Base-by-base conservation (phyloP, 2,797 vertebrate genomes). In the Myoxocephalus aenaeus region DNA sequence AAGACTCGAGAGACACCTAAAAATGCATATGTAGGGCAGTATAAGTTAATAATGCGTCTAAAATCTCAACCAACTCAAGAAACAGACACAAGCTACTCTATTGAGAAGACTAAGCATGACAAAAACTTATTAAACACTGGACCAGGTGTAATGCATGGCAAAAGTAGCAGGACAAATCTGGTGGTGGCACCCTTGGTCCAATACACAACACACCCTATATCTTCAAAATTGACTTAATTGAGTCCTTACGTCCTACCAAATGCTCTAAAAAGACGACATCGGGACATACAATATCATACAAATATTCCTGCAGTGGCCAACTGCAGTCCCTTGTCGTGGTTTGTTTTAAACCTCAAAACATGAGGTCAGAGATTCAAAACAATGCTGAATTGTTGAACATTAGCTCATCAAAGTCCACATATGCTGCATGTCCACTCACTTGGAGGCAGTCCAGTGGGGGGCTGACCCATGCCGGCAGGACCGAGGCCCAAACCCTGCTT, bases 401-500 rank as follows among this genome's bases (percentile, higher is more conserved):
- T 9, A 77, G 48, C 20, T 56, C 44, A 76, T 77, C 48, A 20
- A 29, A 32, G 10, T 65, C 48, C 63, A n/a, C 46, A 74, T 66
- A 38, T 36, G 17, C 25, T 61, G 38, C 54, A 51, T 64, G 57
- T 75, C 36, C 54, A 95, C 97, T 96, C 92, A 99, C 97, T 98
- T 79, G 96, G 92, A 86, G 96, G 93, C 89, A 98, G 94, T 77
- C 95, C 97, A 65, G 95, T 81, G 22, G 96, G 95, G 34, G 93
- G 75, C 65, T 95, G 94, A 54, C 90, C 94, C 82, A 95, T 89
- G 59, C 90, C 70, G 5, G 87, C 72, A 46, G 92, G 84, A 1
- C 96, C 96, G 42, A 97, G 92, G 42, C 88, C 88, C 88, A 97
- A 92, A 65, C 95, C 97, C 79, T 99, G 97, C 84, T 98, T 99